Evolutionary conservation across 2,797 vertebrate genomes (phyloP), one percentile per base, ranked within the genome.

Genomic region (Balearica regulorum): DNA sequence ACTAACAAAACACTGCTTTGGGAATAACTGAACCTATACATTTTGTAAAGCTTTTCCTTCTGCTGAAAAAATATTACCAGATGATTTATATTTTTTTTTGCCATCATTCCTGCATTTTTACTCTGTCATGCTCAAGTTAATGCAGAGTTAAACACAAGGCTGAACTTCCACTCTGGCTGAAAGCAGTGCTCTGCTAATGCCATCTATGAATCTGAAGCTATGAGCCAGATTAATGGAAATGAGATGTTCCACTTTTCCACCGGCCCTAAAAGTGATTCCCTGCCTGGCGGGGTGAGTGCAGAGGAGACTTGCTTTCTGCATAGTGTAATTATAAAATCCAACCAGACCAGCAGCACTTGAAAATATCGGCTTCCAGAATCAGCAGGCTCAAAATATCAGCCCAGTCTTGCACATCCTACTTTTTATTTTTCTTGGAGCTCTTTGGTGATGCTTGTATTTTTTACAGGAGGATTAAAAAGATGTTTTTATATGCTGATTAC

Each of bases 141-240:
- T 83, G 62, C 79, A 57, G 60, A 94, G 89, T 84, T 91, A 93
- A 93, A 89, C 70, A 90, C 33, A 51, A 95, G 79, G 61, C 64
- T 89, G 66, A 97, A 93, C 61, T 95, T 95, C 93, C 62, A 89
- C 77, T 94, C 57, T 68, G 91, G 87, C 68, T 91, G 77, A 75
- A 87, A 96, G 77, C 3, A 2, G 13, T 55, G 71, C 76, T 96
- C 91, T 96, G 92, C 78, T 94, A 95, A 95, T 95, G 57, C 90
- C 43, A 41, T 89, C 44, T 92, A 82, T 92, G 87, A 91, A 92
- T 95, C 83, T 95, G 95, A 95, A 95, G 82, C 77, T 88, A 77
- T 82, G 90, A 94, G 83, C 77, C 87, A 91, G 82, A 93, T 95
- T 91, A 96, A 96, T 96, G 94, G 93, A 96, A 97, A 94, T 94